Conservation (phyloP, 2,888 invertebrate species). For the Pseudococcus longispinus region DNA sequence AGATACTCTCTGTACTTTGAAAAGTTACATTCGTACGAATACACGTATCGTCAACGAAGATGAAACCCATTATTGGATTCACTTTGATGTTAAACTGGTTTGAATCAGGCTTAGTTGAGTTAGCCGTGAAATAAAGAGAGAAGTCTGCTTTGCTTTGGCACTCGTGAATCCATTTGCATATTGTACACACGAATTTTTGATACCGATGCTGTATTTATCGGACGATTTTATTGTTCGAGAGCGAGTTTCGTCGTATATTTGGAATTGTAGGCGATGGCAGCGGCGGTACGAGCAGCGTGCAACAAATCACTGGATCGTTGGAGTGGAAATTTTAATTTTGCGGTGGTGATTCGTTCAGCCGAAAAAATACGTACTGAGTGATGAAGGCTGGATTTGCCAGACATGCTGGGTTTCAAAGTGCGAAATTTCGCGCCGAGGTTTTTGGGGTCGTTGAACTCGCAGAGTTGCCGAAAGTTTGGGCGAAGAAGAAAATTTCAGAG, state of each 20-base stretch:
- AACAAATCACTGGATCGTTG: background rate
- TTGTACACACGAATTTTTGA: background rate
- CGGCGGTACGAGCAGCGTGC: background rate
- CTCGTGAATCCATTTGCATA: background rate
- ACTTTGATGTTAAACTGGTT: conserved; percentile 3
- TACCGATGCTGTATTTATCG: background rate
- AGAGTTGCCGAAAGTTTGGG: too few species aligned
- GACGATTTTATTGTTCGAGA: background rate
- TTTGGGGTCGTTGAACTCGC: background rate
- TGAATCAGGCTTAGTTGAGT: background rate
- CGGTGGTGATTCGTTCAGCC: background rate
- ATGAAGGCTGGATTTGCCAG: background rate
- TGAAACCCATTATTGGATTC: background rate
- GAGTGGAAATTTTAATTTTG: background rate
- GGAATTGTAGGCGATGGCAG: background rate
- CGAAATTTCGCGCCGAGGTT: background rate
- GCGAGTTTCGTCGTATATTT: background rate
- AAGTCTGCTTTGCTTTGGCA: background rate
- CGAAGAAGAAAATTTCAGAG: too few species aligned
- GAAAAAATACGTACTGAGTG: background rate
- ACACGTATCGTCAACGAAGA: background rate
- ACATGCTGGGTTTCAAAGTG: background rate
- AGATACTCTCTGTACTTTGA: background rate
- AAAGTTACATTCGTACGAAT: background rate
- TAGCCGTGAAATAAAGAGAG: background rate